Conservation (phyloP, 1,140 invertebrate species). For the Drosophila miranda region DNA sequence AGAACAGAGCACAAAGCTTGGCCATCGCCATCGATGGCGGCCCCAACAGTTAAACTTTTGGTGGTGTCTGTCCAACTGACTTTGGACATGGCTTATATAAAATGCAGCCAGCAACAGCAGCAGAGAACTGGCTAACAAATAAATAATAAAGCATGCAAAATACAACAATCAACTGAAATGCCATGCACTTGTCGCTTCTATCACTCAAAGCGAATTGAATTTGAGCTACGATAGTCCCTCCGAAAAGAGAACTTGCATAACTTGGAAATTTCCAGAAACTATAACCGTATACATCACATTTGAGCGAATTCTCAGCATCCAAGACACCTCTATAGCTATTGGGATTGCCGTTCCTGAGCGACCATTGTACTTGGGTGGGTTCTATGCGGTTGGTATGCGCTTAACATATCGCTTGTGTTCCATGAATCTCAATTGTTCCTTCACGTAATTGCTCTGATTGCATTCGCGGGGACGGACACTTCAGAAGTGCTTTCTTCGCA, state of each 20-base stretch:
- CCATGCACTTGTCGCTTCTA: constrained; percentile 54
- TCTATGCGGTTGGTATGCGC: no score
- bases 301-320: no score
- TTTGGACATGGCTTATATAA: constrained; percentile 69
- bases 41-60: constrained; percentile 21
- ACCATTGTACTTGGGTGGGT: no score
- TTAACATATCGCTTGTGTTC: no score
- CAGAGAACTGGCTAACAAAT: constrained; percentile 41
- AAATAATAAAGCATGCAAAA: constrained; percentile 44
- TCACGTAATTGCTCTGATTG: constrained; percentile 5
- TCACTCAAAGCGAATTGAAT: constrained; percentile 65
- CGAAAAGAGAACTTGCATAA: constrained; percentile 10
- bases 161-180: constrained; percentile 42
- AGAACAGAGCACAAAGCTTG: constrained; percentile 8
- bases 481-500: constrained; percentile 7
- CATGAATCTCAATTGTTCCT: constrained; percentile 6
- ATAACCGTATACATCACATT: not conserved
- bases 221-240: constrained; percentile 32
- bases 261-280: constrained; percentile 21
- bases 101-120: constrained; percentile 34
- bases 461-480: constrained; percentile 8
- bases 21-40: constrained; percentile 26
- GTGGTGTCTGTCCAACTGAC: constrained; percentile 24
- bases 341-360: no score
- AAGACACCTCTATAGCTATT: no score